Evolutionary conservation across 2,113 vertebrate genomes (phyloP).

Genomic region (Mobula hypostoma): DNA sequence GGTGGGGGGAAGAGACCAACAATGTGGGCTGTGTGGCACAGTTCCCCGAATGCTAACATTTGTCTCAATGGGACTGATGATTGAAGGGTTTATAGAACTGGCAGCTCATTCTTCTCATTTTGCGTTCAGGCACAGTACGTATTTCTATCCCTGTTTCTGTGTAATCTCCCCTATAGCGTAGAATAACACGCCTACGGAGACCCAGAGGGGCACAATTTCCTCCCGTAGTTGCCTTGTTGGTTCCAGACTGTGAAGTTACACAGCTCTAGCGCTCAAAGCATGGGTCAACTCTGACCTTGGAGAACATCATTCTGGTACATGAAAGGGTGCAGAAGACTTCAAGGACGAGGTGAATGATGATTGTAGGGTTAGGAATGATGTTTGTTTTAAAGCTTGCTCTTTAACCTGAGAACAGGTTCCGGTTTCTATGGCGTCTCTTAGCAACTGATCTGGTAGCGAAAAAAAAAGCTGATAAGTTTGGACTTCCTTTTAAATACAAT

Average conservation of each 20-base stretch:
- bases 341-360: slow-evolving; percentile 23
- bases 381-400: slow-evolving; percentile 74
- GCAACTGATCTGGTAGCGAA: slow-evolving; percentile 40
- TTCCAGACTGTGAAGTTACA: background rate
- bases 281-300: background rate
- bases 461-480: slow-evolving; percentile 19
- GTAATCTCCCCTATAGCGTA: background rate
- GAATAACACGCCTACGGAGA: background rate
- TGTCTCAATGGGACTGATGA: no score
- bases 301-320: background rate
- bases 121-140: no score
- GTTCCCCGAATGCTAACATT: no score
- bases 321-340: background rate
- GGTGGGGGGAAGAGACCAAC: no score
- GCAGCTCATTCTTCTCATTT: no score
- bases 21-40: no score
- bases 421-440: slow-evolving; percentile 53
- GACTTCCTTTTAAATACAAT: background rate
- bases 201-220: background rate
- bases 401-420: slow-evolving; percentile 57
- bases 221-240: background rate
- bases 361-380: slow-evolving; percentile 60
- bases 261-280: background rate
- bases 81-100: no score
- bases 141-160: background rate